A percentile compares a stretch with the other conserved stretches of the same genome.
phyloP scores from a whole-genome alignment of 30 jellyfish, hydroid and myxozoan genomes.

The Hydra vulgaris region DNA sequence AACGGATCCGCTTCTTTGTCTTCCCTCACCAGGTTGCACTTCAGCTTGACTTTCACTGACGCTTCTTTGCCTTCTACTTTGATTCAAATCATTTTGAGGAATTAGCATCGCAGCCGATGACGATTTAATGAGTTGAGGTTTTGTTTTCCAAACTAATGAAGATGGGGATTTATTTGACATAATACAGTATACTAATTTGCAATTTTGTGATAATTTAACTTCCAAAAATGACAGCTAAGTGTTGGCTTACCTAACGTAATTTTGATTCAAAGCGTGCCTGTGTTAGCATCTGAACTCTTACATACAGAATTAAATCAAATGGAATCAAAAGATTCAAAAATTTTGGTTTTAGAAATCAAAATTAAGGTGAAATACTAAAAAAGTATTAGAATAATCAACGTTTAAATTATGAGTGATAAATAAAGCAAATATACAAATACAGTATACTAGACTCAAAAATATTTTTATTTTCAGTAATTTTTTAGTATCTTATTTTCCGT shows the following conservation, averaged over 20 bases:
- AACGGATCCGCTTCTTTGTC: not conserved
- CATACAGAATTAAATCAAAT: too few relatives aligned
- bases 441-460: too few relatives aligned
- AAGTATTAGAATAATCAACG: too few relatives aligned
- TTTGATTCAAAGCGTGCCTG: not conserved
- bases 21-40: not conserved
- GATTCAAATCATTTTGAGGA: not conserved
- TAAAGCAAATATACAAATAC: too few relatives aligned
- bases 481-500: not conserved
- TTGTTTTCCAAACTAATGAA: not conserved
- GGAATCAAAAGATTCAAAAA: too few relatives aligned
- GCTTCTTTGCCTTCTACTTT: not conserved
- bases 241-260: too few relatives aligned
- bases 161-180: not conserved
- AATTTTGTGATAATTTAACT: not conserved
- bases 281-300: not conserved
- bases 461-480: too few relatives aligned
- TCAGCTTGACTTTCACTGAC: not conserved
- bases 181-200: not conserved
- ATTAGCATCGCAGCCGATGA: not conserved
- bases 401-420: too few relatives aligned
- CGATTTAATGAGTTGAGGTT: not conserved
- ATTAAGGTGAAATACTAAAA: too few relatives aligned
- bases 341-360: too few relatives aligned
- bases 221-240: too few relatives aligned